Evolutionary conservation across 53 echinoderm and acorn worm species (phyloP).

Genomic region (Stichopus horrens): DNA sequence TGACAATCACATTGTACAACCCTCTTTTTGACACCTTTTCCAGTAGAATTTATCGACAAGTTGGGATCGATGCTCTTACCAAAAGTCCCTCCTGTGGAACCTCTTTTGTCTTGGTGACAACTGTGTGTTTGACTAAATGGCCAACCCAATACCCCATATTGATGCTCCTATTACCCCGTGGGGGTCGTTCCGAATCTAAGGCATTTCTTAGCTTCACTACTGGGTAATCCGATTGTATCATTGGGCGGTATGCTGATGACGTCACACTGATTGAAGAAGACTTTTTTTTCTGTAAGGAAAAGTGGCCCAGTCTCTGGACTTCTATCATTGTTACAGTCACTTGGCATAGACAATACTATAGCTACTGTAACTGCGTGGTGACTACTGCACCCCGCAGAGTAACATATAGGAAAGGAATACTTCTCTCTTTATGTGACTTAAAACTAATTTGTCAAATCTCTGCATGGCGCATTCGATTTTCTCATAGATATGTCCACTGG

Average conservation of each 20-base stretch:
- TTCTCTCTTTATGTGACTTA: not conserved
- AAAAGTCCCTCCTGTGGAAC: not conserved
- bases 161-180: not conserved
- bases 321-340: not conserved
- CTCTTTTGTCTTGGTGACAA: conserved; percentile 26
- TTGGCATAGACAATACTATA: not conserved
- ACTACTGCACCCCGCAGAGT: not conserved
- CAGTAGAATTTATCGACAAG: not conserved
- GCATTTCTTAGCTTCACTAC: not conserved
- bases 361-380: not conserved
- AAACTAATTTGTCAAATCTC: not conserved
- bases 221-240: not conserved
- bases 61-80: not conserved
- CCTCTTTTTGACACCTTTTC: not conserved
- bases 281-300: not conserved
- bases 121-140: conserved; percentile 2
- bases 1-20: not conserved
- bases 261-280: not conserved
- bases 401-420: not conserved
- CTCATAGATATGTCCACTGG: not conserved
- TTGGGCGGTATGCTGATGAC: not conserved
- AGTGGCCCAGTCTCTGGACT: not conserved
- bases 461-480: not conserved
- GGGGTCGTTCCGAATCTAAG: not conserved
- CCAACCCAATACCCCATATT: not conserved